A percentile compares a stretch with the other conserved stretches of the same genome.
These are phyloP conservation scores for Trissonchulus latispiculum DNA, from an alignment of 2,888 invertebrate genomes.

Conservation along the genomic window DNA sequence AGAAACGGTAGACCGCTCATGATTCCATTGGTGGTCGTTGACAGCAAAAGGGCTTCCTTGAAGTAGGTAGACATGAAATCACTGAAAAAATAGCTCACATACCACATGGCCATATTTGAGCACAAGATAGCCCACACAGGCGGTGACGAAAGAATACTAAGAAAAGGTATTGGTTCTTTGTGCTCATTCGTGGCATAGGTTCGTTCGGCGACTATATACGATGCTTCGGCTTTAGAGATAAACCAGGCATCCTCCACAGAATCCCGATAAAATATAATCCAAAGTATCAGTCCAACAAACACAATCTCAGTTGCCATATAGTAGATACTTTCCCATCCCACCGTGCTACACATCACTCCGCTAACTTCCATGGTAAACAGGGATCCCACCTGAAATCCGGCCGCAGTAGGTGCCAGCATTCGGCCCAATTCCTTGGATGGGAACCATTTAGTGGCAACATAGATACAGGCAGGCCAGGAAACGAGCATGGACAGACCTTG, in stretches of 20 bases:
- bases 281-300: neutral
- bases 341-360: neutral
- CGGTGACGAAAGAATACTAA: neutral
- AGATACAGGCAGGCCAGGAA: neutral
- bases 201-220: neutral
- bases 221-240: neutral
- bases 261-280: neutral
- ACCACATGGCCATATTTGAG: neutral
- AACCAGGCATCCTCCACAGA: neutral
- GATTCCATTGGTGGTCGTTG: neutral
- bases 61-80: slow-evolving; percentile 5
- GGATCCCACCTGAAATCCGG: neutral
- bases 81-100: neutral
- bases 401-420: neutral
- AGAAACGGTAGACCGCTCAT: neutral
- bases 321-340: neutral
- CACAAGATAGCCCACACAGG: slow-evolving; percentile 1
- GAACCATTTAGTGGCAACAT: neutral
- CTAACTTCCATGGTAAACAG: neutral
- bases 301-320: too few species aligned
- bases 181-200: neutral
- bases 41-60: neutral
- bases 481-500: neutral
- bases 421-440: neutral
- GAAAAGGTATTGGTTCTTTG: neutral